phyloP scores from a whole-genome alignment of 2,888 invertebrate species.

The Axea sp. region DNA sequence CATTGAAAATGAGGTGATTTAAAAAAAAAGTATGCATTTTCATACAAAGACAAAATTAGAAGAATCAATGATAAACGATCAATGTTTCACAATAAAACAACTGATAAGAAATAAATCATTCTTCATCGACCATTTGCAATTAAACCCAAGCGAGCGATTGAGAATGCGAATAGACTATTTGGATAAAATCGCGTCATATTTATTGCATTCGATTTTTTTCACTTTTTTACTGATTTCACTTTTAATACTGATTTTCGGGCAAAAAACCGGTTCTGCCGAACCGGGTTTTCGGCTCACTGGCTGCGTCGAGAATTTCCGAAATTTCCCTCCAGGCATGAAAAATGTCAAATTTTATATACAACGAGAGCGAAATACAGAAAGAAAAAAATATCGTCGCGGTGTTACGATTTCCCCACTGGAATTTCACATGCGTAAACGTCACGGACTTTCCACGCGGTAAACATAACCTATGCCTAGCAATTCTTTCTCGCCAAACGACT shows the following conservation, averaged over 20 bases:
- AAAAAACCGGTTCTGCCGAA: conserved; percentile 16
- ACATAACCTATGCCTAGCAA: conserved; percentile 46
- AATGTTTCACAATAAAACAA: too few relatives aligned
- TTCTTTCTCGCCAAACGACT: conserved; percentile 22
- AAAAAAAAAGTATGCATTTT: too few relatives aligned
- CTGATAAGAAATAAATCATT: too few relatives aligned
- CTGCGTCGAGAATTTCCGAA: conserved; percentile 1
- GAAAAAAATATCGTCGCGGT: conserved; percentile 15
- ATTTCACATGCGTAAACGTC: conserved; percentile 53
- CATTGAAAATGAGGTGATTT: too few relatives aligned
- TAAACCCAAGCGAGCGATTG: too few relatives aligned
- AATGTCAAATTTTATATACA: too few relatives aligned
- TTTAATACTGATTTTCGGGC: conserved; percentile 15
- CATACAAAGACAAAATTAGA: too few relatives aligned
- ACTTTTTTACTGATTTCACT: conserved; percentile 17
- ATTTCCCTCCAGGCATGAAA: not conserved
- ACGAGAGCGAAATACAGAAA: not conserved
- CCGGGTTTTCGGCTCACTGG: conserved; percentile 15
- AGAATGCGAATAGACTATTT: too few relatives aligned
- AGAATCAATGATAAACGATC: too few relatives aligned
- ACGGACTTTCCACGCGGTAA: conserved; percentile 57
- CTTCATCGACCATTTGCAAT: too few relatives aligned
- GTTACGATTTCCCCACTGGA: conserved; percentile 55
- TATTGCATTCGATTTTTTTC: too few relatives aligned
- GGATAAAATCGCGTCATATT: too few relatives aligned